Percentiles rank a stretch among this genome's conserved stretches.
phyloP scores from a whole-genome alignment of 2,113 vertebrate genomes.

The Origma solitaria region DNA sequence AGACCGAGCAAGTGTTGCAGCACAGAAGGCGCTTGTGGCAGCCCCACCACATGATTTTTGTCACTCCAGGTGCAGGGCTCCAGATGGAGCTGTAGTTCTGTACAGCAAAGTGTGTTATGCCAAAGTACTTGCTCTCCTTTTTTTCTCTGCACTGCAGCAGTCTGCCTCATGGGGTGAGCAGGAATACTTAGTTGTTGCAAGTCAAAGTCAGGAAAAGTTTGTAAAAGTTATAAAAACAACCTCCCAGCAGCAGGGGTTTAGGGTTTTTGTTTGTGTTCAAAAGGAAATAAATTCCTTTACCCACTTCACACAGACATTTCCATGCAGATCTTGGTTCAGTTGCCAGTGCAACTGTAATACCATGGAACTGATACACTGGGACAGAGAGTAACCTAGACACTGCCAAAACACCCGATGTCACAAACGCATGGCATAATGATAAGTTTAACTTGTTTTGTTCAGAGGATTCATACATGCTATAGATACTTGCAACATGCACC shows the following conservation, averaged over 20 bases:
- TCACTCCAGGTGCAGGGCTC: background rate
- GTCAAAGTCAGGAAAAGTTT: background rate
- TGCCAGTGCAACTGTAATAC: background rate
- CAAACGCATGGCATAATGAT: fast-evolving
- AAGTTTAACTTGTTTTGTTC: background rate
- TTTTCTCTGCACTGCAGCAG: background rate
- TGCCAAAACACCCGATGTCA: background rate
- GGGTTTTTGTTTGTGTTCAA: background rate
- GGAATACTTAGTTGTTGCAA: background rate
- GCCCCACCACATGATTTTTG: background rate
- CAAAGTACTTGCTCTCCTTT: background rate
- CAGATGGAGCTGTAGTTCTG: background rate
- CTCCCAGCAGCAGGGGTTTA: background rate
- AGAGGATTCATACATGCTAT: background rate
- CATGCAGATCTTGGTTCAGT: background rate
- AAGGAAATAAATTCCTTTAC: background rate
- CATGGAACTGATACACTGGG: background rate
- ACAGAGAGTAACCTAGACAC: background rate
- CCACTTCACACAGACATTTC: background rate
- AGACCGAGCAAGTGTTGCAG: background rate
- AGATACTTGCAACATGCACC: background rate
- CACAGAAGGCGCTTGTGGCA: background rate
- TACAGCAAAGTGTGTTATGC: background rate
- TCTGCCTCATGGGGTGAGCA: background rate
- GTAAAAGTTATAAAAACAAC: background rate